Base-by-base conservation (phyloP, 64 coral and sea anemone genomes). In the Exaiptasia diaphana region DNA sequence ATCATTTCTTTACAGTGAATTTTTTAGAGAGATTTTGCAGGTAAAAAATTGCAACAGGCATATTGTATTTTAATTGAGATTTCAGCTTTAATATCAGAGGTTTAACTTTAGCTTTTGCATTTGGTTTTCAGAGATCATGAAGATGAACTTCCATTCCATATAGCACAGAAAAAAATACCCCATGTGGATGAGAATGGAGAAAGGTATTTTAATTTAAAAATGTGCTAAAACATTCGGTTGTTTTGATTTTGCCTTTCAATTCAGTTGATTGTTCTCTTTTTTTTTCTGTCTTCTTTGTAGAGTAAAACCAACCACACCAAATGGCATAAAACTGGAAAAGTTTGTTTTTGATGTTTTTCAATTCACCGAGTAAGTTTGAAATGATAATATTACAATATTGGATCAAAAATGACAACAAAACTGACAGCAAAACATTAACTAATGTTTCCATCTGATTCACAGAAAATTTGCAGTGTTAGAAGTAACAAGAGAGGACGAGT, bases 81-180 rank as follows among this genome's bases (percentile, higher is more conserved):
- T 61, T 64, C 12, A 30, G 28, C 2, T n/a, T 25, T 65, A 65
- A n/a, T n/a, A n/a, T n/a, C n/a, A n/a, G n/a, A n/a, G n/a, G n/a
- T n/a, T n/a, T n/a, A n/a, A n/a, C n/a, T n/a, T n/a, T n/a, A n/a
- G n/a, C n/a, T 27, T 73, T 73, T 21, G 32, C 53, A 3, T 93
- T 77, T 24, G 12, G 25, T 77, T 79, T 59, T 34, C 33, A 99
- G 95, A 22, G 79, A 99, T 15, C 74, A 79, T 81, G 95, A 99
- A 77, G 14, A 21, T 49, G 68, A 91, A 12, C 50, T 99, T 17
- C 82, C 41, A 52, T 92, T 79, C 41, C 95, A 99, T 43, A 72
- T 99, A 45, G 95, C 95, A 62, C 88, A 53, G 37, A 99, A 99
- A 73, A 99, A 99, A 77, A 99, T 99, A 53, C 95, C 95, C 41